Base-by-base conservation (phyloP, 2,888 invertebrate genomes). In the Ceraclea dissimilis region DNA sequence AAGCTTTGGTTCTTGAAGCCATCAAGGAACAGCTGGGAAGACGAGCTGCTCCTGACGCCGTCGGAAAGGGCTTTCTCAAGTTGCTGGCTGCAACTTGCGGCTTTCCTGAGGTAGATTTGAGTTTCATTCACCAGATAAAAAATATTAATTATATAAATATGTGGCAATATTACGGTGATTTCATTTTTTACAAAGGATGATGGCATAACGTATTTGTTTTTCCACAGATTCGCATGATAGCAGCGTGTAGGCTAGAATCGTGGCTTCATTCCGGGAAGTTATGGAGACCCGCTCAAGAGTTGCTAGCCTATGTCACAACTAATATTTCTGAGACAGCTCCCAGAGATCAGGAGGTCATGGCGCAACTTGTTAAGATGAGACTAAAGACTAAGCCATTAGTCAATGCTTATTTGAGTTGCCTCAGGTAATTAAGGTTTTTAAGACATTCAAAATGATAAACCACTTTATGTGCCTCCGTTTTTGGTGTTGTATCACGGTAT, bases 191-290 rank as follows among this genome's bases (percentile, higher is more conserved):
- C n/a, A n/a, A n/a, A n/a, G n/a, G n/a, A n/a, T n/a, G n/a, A n/a
- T n/a, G n/a, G n/a, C n/a, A n/a, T n/a, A n/a, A n/a, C n/a, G n/a
- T n/a, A n/a, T n/a, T n/a, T n/a, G 17, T 46, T 46, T 19, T 46
- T 46, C 68, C 52, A 10, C 66, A 79, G 79, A 86, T 93, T 61
- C 80, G 93, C 19, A 81, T 86, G 66, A 82, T 88, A 52, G 86
- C 89, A 0, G 86, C 88, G 1, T 83, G 87, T 2, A 84, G 90
- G 1, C 78, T 97, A 18, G 97, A 97, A 70, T 83, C 88, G 64
- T 97, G 96, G 96, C 78, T 97, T 57, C 94, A 95, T 70, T 96
- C 96, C 69, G 94, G 95, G 59, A 98, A 97, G 79, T 74, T 95
- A 53, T 90, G 91, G 78, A 86, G 92, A 65, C 85, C 89, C 19